Base-by-base conservation (phyloP, 2,888 invertebrate species). In the Andrena fulva region DNA sequence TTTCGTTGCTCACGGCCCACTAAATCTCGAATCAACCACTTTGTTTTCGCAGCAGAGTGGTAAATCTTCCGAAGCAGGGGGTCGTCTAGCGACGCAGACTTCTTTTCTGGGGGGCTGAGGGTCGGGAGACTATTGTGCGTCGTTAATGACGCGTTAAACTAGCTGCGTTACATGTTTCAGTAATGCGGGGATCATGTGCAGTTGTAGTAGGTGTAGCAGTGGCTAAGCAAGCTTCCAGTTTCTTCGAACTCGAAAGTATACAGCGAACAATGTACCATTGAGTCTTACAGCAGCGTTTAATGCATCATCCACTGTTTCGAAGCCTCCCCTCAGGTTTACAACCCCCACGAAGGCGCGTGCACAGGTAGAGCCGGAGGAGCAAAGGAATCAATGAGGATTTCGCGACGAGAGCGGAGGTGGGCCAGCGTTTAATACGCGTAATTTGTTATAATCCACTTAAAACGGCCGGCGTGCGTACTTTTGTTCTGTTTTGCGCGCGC, bases 1-100 rank as follows among this genome's bases (percentile, higher is more conserved):
- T 86, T 82, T 84, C 78, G 80, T 69, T 66, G 63, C 79, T 86
- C 71, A 79, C 82, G 82, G 73, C 56, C 77, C 80, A 77, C 69
- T 83, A 85, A 85, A 87, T 85, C 83, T 81, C 79, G 71, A 87
- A 82, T 87, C 84, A 83, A 79, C 84, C 81, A 86, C 81, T 88
- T 87, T 89, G 89, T 89, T 87, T 87, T 87, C 77, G 69, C 31
- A 52, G 20, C 63, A 71, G 70, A 42, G 73, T 54, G 82, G 63
- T 85, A 85, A 85, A 85, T 76, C 71, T 77, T 56, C 68, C 50
- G 67, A 20, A 54, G n/a, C 29, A 42, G 42, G 12, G 50, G 6
- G 5, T 35, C 16, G 8, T 27, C 35, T 56, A 60, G 31, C 66
- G 42, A 20, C 59, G 54, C 16, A 16, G 42, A 42, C 70, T 70